These are phyloP conservation scores for Lordiphosa clarofinis DNA, from an alignment of 1,140 invertebrate genomes.

Conservation along the genomic window DNA sequence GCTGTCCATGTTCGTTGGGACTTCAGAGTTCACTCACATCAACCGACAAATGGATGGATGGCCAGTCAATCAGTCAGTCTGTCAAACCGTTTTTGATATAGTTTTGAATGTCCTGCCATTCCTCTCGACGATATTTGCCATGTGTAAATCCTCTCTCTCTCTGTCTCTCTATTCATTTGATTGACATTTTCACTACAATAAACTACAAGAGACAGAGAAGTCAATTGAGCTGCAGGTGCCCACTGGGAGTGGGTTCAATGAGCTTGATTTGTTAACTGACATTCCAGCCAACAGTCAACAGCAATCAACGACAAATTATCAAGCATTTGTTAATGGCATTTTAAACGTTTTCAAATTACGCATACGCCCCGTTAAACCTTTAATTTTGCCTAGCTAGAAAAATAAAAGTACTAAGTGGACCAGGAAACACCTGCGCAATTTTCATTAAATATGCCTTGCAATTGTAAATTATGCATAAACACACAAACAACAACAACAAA, in stretches of 20 bases:
- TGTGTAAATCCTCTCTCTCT: constrained; percentile 24
- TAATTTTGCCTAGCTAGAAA: constrained; percentile 20
- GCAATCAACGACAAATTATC: constrained; percentile 39
- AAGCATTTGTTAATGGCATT: constrained; percentile 66
- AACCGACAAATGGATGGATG: constrained; percentile 18
- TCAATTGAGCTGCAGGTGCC: not conserved
- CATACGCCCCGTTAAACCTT: constrained; percentile 51
- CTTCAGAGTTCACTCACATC: constrained; percentile 58
- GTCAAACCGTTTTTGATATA: constrained; percentile 56
- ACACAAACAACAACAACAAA: constrained; percentile 3
- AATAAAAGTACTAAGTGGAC: not conserved
- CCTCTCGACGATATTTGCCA: constrained; percentile 4
- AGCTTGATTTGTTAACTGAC: constrained; percentile 8
- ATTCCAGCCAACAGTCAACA: not conserved
- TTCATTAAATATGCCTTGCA: constrained; percentile 18
- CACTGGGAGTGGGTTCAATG: constrained; percentile 19
- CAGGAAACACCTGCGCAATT: not conserved
- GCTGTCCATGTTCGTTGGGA: constrained; percentile 55
- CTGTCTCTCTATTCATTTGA: constrained; percentile 54
- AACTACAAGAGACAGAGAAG: constrained; percentile 22
- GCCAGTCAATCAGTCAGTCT: constrained; percentile 54
- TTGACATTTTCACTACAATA: constrained; percentile 71
- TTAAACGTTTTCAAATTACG: constrained; percentile 73
- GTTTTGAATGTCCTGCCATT: constrained; percentile 56
- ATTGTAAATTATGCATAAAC: constrained; percentile 21